These are phyloP conservation scores for Vulpes vulpes DNA, from an alignment of 2,113 vertebrate species.

Conservation along the genomic window DNA sequence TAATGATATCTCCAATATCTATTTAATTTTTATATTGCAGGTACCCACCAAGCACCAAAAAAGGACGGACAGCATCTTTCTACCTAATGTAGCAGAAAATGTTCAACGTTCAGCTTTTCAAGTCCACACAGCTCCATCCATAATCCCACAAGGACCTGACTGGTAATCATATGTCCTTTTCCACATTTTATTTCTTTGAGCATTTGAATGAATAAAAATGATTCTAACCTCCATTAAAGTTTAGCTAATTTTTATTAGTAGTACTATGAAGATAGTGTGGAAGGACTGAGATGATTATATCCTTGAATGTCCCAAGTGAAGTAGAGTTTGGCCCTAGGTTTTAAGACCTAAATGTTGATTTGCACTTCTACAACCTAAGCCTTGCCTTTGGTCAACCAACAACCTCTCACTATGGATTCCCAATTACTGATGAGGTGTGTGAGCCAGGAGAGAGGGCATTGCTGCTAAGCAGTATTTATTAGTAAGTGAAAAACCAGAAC, in stretches of 20 bases:
- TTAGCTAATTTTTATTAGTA: background rate
- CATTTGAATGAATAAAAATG: conserved; percentile 60
- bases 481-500: conserved; percentile 30
- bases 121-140: conserved; percentile 61
- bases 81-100: conserved; percentile 56
- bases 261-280: background rate
- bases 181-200: conserved; percentile 17
- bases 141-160: background rate
- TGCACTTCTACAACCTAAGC: background rate
- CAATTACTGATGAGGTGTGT: background rate
- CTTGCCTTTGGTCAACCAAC: background rate
- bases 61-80: background rate
- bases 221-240: background rate
- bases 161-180: conserved; percentile 45
- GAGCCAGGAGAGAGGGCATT: background rate
- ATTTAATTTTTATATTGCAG: conserved; percentile 74
- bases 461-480: background rate
- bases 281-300: background rate
- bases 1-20: background rate
- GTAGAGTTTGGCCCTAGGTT: background rate
- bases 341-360: background rate
- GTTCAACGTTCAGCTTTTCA: conserved; percentile 58
- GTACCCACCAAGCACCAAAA: conserved; percentile 78
- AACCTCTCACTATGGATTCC: background rate
- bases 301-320: background rate